phyloP scores from a whole-genome alignment of 2,113 vertebrate genomes.

The Pimephales promelas region DNA sequence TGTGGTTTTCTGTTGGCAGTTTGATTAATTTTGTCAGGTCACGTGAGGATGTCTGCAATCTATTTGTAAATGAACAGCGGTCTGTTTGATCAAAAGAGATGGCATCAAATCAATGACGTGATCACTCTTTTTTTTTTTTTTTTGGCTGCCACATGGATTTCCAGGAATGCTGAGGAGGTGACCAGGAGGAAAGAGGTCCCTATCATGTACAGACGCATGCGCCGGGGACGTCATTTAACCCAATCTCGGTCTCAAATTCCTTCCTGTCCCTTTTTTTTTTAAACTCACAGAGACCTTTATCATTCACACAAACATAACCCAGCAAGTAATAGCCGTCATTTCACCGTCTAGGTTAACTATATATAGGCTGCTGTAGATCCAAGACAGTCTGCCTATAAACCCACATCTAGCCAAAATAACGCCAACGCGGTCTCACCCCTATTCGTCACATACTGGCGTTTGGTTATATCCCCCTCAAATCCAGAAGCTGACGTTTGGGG shows the following conservation, averaged over 20 bases:
- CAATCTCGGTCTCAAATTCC: not conserved
- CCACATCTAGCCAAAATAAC: no score
- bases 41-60: conserved; percentile 24
- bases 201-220: not conserved
- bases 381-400: no score
- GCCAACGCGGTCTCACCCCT: no score
- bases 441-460: no score
- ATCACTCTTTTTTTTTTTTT: conserved; percentile 2
- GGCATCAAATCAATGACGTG: conserved; percentile 30
- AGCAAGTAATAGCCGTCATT: no score
- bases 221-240: not conserved
- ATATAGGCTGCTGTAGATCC: no score
- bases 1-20: not conserved
- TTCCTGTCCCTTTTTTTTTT: not conserved
- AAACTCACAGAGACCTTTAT: not conserved
- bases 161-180: conserved; percentile 23
- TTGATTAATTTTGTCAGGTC: conserved; percentile 26
- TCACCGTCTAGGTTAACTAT: no score
- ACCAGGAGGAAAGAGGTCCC: not conserved
- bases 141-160: conserved; percentile 23
- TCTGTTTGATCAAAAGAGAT: conserved; percentile 4
- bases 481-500: no score
- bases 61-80: not conserved
- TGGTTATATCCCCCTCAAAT: no score
- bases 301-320: not conserved